Conservation (phyloP, 1,140 invertebrate species). For the Scaptomyza pallida region DNA sequence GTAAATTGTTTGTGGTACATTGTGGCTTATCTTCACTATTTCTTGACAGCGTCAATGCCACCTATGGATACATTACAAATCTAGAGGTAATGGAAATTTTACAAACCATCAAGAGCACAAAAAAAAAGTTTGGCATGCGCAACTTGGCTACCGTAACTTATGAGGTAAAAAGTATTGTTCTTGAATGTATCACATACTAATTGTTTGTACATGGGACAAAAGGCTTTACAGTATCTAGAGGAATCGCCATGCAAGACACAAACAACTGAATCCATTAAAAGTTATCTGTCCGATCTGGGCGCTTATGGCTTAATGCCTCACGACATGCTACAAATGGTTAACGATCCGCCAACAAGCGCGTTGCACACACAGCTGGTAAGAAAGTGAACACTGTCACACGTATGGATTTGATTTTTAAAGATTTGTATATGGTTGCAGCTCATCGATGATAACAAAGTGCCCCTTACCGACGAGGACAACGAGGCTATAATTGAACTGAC, state of each 20-base stretch:
- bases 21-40: not conserved
- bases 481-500: slow-evolving; percentile 87
- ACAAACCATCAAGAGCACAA: slow-evolving; percentile 87
- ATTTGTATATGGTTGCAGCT: slow-evolving; percentile 84
- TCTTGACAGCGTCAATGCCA: slow-evolving; percentile 56
- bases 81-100: slow-evolving; percentile 87
- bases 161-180: slow-evolving; percentile 83
- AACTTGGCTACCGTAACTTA: slow-evolving; percentile 91
- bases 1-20: too few species aligned
- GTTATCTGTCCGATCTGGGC: slow-evolving; percentile 87
- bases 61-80: slow-evolving; percentile 84
- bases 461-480: slow-evolving; percentile 90
- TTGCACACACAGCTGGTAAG: slow-evolving; percentile 91
- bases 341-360: slow-evolving; percentile 88
- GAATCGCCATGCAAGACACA: slow-evolving; percentile 88
- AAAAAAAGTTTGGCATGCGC: slow-evolving; percentile 85
- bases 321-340: slow-evolving; percentile 91
- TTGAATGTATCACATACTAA: too few species aligned
- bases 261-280: slow-evolving; percentile 86
- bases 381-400: not conserved
- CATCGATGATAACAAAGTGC: slow-evolving; percentile 91
- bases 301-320: slow-evolving; percentile 89
- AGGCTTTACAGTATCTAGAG: slow-evolving; percentile 90
- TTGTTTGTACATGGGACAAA: not conserved
- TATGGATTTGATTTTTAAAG: not conserved